These are phyloP conservation scores for Elymnias hypermnestra DNA, from an alignment of 1,140 invertebrate species.

Conservation along the genomic window DNA sequence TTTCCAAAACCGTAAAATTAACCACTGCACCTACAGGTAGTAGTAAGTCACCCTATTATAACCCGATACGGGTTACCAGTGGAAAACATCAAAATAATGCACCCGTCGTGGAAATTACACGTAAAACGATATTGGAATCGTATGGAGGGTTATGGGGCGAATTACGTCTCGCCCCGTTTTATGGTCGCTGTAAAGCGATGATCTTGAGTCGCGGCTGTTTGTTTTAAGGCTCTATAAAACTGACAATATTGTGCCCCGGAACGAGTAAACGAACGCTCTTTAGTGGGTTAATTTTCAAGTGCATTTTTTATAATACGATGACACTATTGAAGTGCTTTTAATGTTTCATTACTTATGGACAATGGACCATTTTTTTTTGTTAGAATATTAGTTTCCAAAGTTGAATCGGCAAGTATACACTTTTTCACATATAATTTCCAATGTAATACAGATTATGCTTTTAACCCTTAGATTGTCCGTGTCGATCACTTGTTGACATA, in stretches of 20 bases:
- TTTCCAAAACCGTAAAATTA: too few relatives aligned
- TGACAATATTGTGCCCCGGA: conserved; percentile 2
- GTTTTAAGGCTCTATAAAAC: conserved; percentile 4
- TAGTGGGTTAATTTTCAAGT: conserved; percentile 1
- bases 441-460: too few relatives aligned
- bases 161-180: conserved; percentile 1
- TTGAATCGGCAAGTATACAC: too few relatives aligned
- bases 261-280: neutral
- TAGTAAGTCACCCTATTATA: conserved; percentile 3
- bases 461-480: too few relatives aligned
- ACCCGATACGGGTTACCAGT: neutral
- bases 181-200: conserved; percentile 7
- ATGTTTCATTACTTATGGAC: too few relatives aligned
- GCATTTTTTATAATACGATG: too few relatives aligned
- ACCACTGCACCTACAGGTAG: too few relatives aligned
- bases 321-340: too few relatives aligned
- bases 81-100: conserved; percentile 4
- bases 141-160: conserved; percentile 7
- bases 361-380: too few relatives aligned
- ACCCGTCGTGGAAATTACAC: conserved; percentile 4
- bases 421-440: too few relatives aligned
- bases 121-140: conserved; percentile 7
- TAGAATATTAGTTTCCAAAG: too few relatives aligned
- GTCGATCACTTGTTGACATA: too few relatives aligned
- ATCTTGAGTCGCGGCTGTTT: conserved; percentile 7